These are phyloP conservation scores for Tribolium madens DNA, from an alignment of 1,140 invertebrate genomes.

Conservation along the genomic window DNA sequence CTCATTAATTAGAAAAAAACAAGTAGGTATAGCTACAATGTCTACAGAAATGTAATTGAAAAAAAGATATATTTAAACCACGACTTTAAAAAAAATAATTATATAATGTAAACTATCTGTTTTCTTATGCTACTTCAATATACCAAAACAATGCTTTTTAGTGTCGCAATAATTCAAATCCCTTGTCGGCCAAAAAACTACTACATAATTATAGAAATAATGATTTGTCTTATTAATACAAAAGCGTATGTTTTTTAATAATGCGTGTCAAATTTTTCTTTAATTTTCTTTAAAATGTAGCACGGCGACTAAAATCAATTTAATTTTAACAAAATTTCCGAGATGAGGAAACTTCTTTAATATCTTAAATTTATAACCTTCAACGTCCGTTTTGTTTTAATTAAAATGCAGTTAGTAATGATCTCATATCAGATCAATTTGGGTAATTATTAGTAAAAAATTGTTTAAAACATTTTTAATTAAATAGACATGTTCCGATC, in stretches of 20 bases:
- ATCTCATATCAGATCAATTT: not conserved
- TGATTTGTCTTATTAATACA: not conserved
- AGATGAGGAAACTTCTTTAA: not conserved
- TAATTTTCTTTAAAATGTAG: not conserved
- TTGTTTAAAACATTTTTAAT: not conserved
- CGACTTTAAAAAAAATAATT: too few species aligned
- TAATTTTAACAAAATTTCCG: not conserved
- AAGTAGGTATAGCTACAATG: not conserved
- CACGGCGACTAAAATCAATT: not conserved
- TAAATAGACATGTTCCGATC: not conserved
- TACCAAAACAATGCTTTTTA: too few species aligned
- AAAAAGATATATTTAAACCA: too few species aligned
- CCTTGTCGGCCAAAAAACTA: too few species aligned
- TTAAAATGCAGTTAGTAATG: not conserved
- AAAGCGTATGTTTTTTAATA: not conserved
- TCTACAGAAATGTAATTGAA: not conserved
- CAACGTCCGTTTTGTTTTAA: not conserved
- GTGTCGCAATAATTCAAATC: too few species aligned
- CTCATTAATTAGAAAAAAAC: not conserved
- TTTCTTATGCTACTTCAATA: too few species aligned
- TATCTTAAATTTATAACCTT: not conserved
- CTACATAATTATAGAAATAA: not conserved
- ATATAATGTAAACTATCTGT: too few species aligned
- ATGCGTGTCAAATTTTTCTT: not conserved
- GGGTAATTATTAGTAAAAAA: not conserved